Base-by-base conservation (phyloP, 1,140 invertebrate genomes). In the Drosophila albomicans region DNA sequence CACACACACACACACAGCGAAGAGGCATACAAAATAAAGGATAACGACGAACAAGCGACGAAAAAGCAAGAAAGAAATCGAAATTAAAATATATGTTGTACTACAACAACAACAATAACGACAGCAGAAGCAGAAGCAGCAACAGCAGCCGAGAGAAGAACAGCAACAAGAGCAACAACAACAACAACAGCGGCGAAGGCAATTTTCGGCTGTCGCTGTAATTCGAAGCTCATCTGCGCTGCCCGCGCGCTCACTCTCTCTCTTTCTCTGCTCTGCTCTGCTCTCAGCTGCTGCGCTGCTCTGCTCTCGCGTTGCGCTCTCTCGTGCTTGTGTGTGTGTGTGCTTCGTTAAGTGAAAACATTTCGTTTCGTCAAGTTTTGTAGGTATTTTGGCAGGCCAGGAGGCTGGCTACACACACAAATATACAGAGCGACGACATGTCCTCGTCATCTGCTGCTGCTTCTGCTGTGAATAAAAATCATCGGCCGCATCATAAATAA, bases 301-400 rank as follows among this genome's bases (percentile, higher is more conserved):
- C 52, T 49, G 56, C 69, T 67, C 43, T 63, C 38, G 43, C 15
- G 35, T 8, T 25, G 13, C 30, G 45, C 49, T 68, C 30, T 38
- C 35, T 32, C 11, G 25, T 25, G 20, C 4, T 4, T 20, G 16
- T 16, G 20, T 20, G 20, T 25, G 20, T 68, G 35, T 51, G 67
- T 76, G 62, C 35, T 81, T 89, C 85, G 85, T 89, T 57, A 89
- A 89, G 85, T 89, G 78, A 89, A 89, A 89, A 89, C 78, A 79
- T 89, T 87, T 84, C 64, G 80, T 87, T 89, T 89, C 85, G 85
- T 89, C 52, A 66, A 89, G 85, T 90, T 89, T 81, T 90, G 85
- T 89, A 89, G 85, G 86, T 89, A 89, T 89, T 89, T 89, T 90
- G 85, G 86, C 78, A 69, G 57, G 62, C 52, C 78, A 75, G 71